Evolutionary conservation across 2,888 invertebrate genomes (phyloP), one percentile per base, ranked within the genome.

Genomic region (Athalia rosae): DNA sequence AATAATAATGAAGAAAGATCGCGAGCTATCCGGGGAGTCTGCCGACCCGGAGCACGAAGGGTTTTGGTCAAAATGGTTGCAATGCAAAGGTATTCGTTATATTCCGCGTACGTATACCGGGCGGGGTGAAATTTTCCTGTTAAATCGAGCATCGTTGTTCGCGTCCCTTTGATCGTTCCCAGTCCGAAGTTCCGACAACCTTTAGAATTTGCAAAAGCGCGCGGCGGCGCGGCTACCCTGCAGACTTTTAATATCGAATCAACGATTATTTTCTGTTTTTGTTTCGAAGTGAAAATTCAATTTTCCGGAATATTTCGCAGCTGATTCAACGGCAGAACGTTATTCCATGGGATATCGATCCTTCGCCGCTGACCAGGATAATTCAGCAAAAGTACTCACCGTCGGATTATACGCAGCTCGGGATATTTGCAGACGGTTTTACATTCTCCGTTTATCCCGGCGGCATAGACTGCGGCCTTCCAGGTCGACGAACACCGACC

Each of bases 381-480:
- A 71, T 45, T 71, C 28, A 41, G 56, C 5, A 13, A 71, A 58
- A 71, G n/a, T 41, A 43, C 4, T 15, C 8, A 58, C 56, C 56
- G 28, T 50, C 43, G 56, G 5, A 15, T n/a, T 45, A 43, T 58
- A 71, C 71, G 58, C 45, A 71, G 4, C 28, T 2, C 28, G 58
- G 45, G 56, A 58, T 58, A 71, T 71, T 71, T 58, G 71, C 9
- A 41, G 58, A 71, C 58, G 58, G 48, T 71, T 59, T 11, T 43
- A 59, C 59, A 69, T 61, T 77, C 43, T 28, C 13, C 50, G 71
- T 69, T 77, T 71, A 77, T 77, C 77, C 59, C 59, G 48, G 48
- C 28, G 28, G 69, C 45, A 41, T 63, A 63, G 9, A 71, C 9
- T 43, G 45, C n/a, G 8, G 48, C 9, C 61, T 77, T 77, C 50